Base-by-base conservation (phyloP, 2,797 vertebrate species). In the Crossoptilon crossoptilon region DNA sequence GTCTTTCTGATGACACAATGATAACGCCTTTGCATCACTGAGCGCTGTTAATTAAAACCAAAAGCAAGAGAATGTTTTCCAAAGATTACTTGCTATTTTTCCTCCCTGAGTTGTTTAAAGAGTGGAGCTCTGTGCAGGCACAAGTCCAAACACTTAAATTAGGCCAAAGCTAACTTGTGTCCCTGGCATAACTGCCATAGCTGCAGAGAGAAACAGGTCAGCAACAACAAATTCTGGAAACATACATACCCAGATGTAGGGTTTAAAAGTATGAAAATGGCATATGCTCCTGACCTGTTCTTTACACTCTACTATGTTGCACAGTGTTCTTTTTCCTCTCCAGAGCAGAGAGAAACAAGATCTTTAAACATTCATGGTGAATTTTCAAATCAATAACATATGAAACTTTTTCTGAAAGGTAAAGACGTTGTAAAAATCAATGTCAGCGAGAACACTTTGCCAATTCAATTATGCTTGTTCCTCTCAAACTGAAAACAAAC, bases 301-400 rank as follows among this genome's bases (percentile, higher is more conserved):
- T 76, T 79, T 70, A 39, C 53, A 75, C 63, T 60, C 33, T 9
- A 73, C 44, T 46, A 1, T 27, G 80, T 33, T 48, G 35, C 4
- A 2, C 87, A 59, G 89, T 93, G 62, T 74, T 93, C 90, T 76
- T 78, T 94, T 78, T 91, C 66, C 77, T 92, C 53, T 68, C 90
- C 55, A 90, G 78, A 75, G 91, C 63, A 93, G 88, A 87, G 77
- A 83, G 82, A 95, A 97, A 94, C 84, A 94, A 96, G 96, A 95
- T 90, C 87, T 91, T 56, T 71, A 92, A 80, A 81, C 58, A 62
- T 60, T 77, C 48, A 44, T 77, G 66, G 56, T 39, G 93, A 89
- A 80, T 77, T 94, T 91, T 88, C 94, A 91, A 95, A 95, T 96
- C 93, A 96, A 39, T 91, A 94, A 92, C 95, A 95, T 6, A 70